Evolutionary conservation across 2,888 invertebrate species (phyloP).

Genomic region (Carpatolechia fugitivella): DNA sequence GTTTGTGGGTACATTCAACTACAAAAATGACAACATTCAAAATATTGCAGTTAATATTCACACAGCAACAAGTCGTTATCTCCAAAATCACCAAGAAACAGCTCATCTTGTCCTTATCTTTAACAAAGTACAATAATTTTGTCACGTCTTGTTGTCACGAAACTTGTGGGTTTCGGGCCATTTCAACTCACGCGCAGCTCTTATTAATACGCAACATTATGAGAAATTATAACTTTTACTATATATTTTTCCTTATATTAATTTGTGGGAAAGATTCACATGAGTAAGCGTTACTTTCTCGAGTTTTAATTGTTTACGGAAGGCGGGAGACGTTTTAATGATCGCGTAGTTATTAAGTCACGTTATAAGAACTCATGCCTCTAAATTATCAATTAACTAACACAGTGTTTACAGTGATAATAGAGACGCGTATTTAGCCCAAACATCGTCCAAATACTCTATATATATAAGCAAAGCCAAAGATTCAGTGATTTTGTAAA

Average conservation of each 20-base stretch:
- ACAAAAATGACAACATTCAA: background rate
- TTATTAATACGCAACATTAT: constrained; percentile 18
- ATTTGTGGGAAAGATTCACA: constrained; percentile 5
- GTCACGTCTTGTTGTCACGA: constrained; percentile 48
- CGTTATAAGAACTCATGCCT: no score
- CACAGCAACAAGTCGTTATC: constrained; percentile 7
- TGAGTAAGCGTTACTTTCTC: constrained; percentile 10
- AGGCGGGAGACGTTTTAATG: background rate
- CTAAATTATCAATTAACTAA: background rate
- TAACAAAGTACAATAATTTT: constrained; percentile 32
- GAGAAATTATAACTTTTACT: constrained; percentile 12
- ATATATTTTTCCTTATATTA: background rate
- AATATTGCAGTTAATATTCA: constrained; percentile 17
- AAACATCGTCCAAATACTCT: no score
- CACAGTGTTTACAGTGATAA: no score
- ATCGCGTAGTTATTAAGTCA: background rate
- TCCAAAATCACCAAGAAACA: constrained; percentile 16
- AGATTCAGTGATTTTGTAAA: no score
- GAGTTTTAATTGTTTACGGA: constrained; percentile 4
- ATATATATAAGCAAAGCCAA: no score
- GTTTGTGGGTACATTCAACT: no score
- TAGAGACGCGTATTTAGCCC: no score
- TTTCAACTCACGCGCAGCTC: constrained; percentile 33
- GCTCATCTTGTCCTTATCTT: constrained; percentile 31
- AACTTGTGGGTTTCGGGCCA: constrained; percentile 41